A percentile compares a stretch with the other conserved stretches of the same genome.
phyloP scores from a whole-genome alignment of 2,797 vertebrate genomes.

The Anabacerthia variegaticeps region DNA sequence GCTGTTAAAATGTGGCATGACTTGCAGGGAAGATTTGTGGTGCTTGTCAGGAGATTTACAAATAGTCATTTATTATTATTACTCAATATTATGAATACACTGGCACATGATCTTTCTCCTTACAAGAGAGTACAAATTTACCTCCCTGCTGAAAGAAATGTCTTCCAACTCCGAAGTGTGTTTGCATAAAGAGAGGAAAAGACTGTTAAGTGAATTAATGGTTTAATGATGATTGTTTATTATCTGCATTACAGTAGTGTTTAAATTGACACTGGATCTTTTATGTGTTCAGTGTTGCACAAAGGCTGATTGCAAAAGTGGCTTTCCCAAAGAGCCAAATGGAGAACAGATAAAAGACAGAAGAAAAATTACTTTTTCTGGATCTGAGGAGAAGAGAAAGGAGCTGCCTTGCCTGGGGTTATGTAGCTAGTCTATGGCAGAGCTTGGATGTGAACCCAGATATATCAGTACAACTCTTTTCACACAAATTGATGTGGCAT shows the following conservation, averaged over 20 bases:
- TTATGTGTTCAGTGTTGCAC: not conserved
- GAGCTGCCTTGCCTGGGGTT: conserved; percentile 16
- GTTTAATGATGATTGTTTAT: conserved; percentile 48
- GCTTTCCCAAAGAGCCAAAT: not conserved
- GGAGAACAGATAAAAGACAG: not conserved
- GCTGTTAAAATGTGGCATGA: not conserved
- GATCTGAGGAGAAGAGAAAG: not conserved
- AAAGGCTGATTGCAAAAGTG: not conserved
- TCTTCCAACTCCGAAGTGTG: not conserved
- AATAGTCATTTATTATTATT: not conserved
- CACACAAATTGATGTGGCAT: not conserved
- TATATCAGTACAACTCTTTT: not conserved
- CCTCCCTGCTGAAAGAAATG: not conserved
- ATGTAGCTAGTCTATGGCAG: not conserved
- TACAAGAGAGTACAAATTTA: not conserved
- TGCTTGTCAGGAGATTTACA: not conserved
- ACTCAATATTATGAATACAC: not conserved
- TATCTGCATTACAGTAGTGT: not conserved
- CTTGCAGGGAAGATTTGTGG: not conserved
- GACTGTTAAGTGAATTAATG: conserved; percentile 4
- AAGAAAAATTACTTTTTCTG: not conserved
- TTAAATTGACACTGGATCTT: conserved; percentile 14
- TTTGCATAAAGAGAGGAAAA: not conserved
- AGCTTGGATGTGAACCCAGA: conserved; percentile 2
- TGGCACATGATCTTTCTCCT: not conserved